Evolutionary conservation across 1,140 invertebrate genomes (phyloP).

Genomic region (Aphelenchoides besseyi): DNA sequence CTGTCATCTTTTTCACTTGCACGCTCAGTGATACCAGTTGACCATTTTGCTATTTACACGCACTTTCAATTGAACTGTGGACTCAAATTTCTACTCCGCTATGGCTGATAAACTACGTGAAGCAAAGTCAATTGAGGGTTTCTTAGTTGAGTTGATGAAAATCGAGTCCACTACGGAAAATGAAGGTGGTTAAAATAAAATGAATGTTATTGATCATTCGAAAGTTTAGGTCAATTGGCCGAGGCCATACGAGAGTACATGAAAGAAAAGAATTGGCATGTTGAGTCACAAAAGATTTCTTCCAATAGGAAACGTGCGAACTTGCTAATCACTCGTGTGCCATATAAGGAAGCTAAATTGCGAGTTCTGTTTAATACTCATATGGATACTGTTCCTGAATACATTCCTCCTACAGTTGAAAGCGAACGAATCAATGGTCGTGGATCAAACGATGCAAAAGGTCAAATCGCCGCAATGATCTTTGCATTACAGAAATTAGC

Average conservation of each 20-base stretch:
- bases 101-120: background rate
- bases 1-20: too few relatives aligned
- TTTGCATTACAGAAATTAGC: constrained; percentile 36
- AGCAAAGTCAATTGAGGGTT: constrained; percentile 19
- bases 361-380: constrained; percentile 51
- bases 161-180: constrained; percentile 51
- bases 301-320: constrained; percentile 34
- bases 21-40: too few relatives aligned
- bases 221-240: constrained; percentile 29
- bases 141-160: constrained; percentile 47
- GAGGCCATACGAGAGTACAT: constrained; percentile 38
- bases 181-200: constrained; percentile 38
- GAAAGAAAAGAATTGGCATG: constrained; percentile 38
- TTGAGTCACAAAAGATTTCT: constrained; percentile 29
- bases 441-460: constrained; percentile 54
- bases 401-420: constrained; percentile 36
- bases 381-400: constrained; percentile 55
- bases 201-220: background rate
- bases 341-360: constrained; percentile 17
- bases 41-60: too few relatives aligned
- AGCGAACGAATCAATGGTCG: constrained; percentile 45
- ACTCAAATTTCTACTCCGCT: too few relatives aligned
- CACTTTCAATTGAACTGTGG: too few relatives aligned
- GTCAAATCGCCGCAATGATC: constrained; percentile 52
- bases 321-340: constrained; percentile 34